Conservation (phyloP, 2,113 vertebrate genomes). For the Sphyrna mokarran region DNA sequence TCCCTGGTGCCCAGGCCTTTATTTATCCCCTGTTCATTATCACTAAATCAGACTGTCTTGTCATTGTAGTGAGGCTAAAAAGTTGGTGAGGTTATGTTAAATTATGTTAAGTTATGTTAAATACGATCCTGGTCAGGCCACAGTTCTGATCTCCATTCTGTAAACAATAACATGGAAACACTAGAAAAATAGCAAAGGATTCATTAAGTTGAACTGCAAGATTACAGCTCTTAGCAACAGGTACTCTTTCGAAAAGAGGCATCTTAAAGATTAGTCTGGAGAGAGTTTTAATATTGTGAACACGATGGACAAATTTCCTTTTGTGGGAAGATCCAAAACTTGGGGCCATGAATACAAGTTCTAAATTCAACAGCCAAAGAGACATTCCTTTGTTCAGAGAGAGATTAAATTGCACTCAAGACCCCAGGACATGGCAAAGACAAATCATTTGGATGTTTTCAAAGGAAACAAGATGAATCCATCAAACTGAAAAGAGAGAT, state of each 20-base stretch:
- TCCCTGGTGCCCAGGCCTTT: not conserved
- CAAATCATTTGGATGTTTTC: not conserved
- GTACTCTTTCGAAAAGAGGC: not conserved
- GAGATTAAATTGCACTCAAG: not conserved
- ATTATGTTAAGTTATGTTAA: not conserved
- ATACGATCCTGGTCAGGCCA: not conserved
- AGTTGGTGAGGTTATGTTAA: not conserved
- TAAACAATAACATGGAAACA: not conserved
- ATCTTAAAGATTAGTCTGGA: no score
- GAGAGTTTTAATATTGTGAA: not conserved
- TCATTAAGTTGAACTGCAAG: not conserved
- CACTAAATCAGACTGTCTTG: not conserved
- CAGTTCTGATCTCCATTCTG: not conserved
- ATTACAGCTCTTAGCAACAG: not conserved
- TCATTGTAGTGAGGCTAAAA: not conserved
- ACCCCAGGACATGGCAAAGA: not conserved
- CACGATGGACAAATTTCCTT: not conserved
- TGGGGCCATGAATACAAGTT: not conserved
- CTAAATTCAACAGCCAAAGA: not conserved
- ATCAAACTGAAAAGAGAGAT: not conserved
- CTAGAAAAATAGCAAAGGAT: not conserved
- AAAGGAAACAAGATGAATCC: not conserved
- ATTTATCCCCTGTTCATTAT: not conserved
- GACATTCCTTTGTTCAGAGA: not conserved
- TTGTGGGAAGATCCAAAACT: not conserved